Conservation (phyloP, 2,797 vertebrate genomes). For the Aeoliscus strigatus region DNA sequence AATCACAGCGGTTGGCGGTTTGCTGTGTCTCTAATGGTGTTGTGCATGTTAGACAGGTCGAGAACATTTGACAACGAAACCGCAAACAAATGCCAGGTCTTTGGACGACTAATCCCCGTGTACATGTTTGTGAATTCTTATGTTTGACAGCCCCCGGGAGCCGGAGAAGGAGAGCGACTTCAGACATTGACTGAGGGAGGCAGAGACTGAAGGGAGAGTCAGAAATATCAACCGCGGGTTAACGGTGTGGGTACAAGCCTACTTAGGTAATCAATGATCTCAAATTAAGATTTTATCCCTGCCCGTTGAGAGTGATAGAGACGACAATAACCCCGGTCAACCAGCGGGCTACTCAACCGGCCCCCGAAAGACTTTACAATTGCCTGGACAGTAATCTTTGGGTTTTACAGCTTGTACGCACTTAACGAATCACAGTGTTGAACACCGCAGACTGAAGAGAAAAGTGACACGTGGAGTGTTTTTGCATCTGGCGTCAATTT, state of each 20-base stretch:
- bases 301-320: conserved; percentile 45
- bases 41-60: too few relatives aligned
- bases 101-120: too few relatives aligned
- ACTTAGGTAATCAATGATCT: conserved; percentile 58
- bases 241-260: conserved; percentile 58
- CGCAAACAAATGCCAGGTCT: too few relatives aligned
- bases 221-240: conserved; percentile 46
- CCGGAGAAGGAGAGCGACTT: neutral
- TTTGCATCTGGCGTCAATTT: too few relatives aligned
- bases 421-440: neutral
- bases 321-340: conserved; percentile 27
- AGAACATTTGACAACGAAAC: too few relatives aligned
- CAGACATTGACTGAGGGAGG: neutral
- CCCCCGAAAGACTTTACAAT: neutral
- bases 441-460: neutral
- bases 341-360: conserved; percentile 15
- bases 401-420: conserved; percentile 1
- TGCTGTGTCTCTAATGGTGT: too few relatives aligned
- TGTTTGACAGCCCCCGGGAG: neutral
- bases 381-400: conserved; percentile 3
- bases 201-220: conserved; percentile 8
- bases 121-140: neutral
- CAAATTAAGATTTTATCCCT: conserved; percentile 57
- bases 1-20: too few relatives aligned
- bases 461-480: neutral